Conservation (phyloP, 1,140 invertebrate species). For the Bilobella aurantiaca region DNA sequence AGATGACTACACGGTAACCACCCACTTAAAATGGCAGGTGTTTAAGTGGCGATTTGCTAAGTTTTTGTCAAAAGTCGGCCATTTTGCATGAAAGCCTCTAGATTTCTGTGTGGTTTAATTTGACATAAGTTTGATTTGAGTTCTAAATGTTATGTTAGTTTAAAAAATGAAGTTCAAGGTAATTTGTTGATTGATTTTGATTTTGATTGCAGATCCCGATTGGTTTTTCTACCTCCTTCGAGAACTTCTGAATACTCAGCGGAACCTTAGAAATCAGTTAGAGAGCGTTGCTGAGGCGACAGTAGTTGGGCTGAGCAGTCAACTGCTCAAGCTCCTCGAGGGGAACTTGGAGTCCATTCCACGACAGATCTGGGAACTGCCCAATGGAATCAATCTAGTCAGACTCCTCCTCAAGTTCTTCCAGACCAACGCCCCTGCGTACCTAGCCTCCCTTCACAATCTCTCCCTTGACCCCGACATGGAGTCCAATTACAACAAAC, state of each 20-base stretch:
- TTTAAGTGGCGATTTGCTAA: no score
- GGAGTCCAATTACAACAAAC: not conserved
- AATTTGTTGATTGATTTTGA: conserved; percentile 10
- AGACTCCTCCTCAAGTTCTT: not conserved
- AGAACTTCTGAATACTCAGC: conserved; percentile 24
- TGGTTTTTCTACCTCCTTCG: conserved; percentile 31
- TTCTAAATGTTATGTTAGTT: no score
- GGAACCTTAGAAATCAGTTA: conserved; percentile 5
- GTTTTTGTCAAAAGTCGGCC: no score
- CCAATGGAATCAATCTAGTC: conserved; percentile 1
- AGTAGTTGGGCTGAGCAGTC: not conserved
- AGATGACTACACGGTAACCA: no score
- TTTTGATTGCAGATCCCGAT: conserved; percentile 29
- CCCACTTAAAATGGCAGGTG: no score
- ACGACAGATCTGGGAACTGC: not conserved
- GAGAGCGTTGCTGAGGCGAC: not conserved
- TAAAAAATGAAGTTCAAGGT: no score
- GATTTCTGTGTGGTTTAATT: no score
- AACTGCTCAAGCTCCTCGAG: not conserved
- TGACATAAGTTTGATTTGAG: no score
- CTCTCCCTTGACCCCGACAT: not conserved
- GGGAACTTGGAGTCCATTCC: not conserved
- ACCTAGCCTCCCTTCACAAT: not conserved
- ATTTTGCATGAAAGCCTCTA: no score
- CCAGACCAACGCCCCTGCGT: not conserved